Base-by-base conservation (phyloP, 2,888 invertebrate species). In the Zygogramma bicolorata region DNA sequence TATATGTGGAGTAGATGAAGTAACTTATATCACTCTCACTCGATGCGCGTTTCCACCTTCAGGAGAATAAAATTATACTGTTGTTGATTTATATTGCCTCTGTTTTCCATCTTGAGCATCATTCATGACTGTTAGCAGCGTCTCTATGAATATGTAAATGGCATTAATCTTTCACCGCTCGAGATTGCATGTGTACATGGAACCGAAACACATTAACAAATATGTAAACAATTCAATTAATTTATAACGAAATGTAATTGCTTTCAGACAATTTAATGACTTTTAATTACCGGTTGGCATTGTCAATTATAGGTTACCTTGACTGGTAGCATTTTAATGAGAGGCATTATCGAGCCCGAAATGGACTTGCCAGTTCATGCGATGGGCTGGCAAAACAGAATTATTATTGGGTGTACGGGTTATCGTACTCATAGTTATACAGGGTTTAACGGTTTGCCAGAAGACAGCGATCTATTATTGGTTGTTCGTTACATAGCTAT, bases 141-240 rank as follows among this genome's bases (percentile, higher is more conserved):
- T 15, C 40, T n/a, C 15, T 5, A 40, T 69, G 63, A 63, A 69
- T 63, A 57, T 42, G n/a, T 40, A 70, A 70, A 40, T 38, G 13
- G 40, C 67, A 67, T 71, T 71, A 57, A 67, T 71, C 66, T 71
- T 71, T 71, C 40, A 71, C 34, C 31, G 34, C 4, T 25, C 42
- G 29, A 42, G 38, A 70, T 66, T 62, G 57, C 61, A 58, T 15
- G 53, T 46, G 46, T 46, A 25, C 46, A 57, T 15, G 42, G 38
- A 59, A 68, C 68, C 72, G 72, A 66, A 70, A 70, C 66, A 66
- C 70, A 73, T 65, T 57, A 66, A 70, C 69, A 63, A 69, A 69
- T 68, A 74, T 74, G 71, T 74, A 74, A 71, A 74, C 74, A 71
- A 68, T 74, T 68, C 71, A 71, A 74, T 74, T 74, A 71, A 71